Conservation (phyloP, 2,888 invertebrate species). For the Polyommatus icarus region DNA sequence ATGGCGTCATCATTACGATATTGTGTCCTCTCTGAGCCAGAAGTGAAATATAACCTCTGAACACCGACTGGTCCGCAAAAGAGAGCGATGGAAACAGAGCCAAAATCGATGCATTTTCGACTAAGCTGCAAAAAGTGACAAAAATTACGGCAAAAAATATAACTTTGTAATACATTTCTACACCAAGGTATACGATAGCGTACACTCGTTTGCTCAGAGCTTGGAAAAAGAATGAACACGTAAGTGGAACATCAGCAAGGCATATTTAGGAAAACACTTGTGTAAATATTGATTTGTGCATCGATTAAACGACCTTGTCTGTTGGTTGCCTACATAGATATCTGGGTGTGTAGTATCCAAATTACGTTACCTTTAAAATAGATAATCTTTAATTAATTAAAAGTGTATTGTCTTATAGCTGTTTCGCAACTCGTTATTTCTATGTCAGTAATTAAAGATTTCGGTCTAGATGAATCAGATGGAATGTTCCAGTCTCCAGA, state of each 20-base stretch:
- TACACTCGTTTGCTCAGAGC: neutral
- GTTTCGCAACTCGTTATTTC: neutral
- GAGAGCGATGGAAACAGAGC: constrained; percentile 69
- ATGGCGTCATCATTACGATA: constrained; percentile 69
- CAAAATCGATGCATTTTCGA: constrained; percentile 55
- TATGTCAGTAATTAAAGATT: neutral
- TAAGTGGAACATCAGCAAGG: neutral
- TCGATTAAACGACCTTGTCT: constrained; percentile 8
- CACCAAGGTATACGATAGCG: neutral
- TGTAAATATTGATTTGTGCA: constrained; percentile 1
- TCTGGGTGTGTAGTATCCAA: neutral
- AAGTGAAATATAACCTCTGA: constrained; percentile 62
- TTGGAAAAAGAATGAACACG: neutral
- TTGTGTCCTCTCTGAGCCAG: constrained; percentile 62
- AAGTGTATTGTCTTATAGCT: neutral
- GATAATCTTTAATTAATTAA: neutral
- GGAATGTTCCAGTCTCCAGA: too few relatives aligned
- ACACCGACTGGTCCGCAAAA: constrained; percentile 67
- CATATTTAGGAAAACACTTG: constrained; percentile 19
- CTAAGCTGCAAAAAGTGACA: constrained; percentile 19
- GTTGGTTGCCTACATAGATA: neutral
- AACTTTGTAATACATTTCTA: constrained; percentile 35
- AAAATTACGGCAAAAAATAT: constrained; percentile 33
- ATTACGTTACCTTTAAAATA: neutral
- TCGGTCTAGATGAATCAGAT: neutral